Evolutionary conservation across 2,888 invertebrate genomes (phyloP).

Genomic region (Fabriciana adippe): DNA sequence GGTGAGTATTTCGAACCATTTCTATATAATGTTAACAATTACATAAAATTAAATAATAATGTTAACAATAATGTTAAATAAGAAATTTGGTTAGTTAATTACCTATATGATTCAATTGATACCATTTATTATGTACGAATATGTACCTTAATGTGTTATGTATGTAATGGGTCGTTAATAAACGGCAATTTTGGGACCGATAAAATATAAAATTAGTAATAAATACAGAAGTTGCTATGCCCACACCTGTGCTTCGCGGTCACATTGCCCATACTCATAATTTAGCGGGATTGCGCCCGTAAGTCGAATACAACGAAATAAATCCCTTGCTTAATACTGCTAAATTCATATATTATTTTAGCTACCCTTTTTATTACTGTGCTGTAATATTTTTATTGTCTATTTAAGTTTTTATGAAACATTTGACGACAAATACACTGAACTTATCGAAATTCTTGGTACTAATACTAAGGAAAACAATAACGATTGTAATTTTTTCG

Average conservation of each 20-base stretch:
- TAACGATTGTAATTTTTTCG: too few relatives aligned
- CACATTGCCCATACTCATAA: slow-evolving; percentile 62
- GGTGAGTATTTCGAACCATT: too few relatives aligned
- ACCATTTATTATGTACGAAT: too few relatives aligned
- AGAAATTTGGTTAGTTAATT: too few relatives aligned
- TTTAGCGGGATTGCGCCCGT: slow-evolving; percentile 73
- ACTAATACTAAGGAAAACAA: too few relatives aligned
- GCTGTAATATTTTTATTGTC: background rate
- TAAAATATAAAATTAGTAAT: slow-evolving; percentile 70
- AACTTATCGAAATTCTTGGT: too few relatives aligned
- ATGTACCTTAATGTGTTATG: background rate
- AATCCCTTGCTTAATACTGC: slow-evolving; percentile 43
- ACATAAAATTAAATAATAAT: too few relatives aligned
- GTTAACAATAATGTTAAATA: too few relatives aligned
- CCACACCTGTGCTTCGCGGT: slow-evolving; percentile 67
- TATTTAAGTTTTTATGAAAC: too few relatives aligned
- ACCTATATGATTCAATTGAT: too few relatives aligned
- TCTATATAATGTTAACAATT: too few relatives aligned
- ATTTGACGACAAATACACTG: too few relatives aligned
- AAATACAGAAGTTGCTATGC: slow-evolving; percentile 66
- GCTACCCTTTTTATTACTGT: background rate
- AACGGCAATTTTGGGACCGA: slow-evolving; percentile 24
- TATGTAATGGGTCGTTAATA: slow-evolving; percentile 31
- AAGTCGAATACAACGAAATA: slow-evolving; percentile 47
- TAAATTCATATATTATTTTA: slow-evolving; percentile 39